Percentiles rank a stretch among this genome's conserved stretches.
Evolutionary conservation across 2,113 vertebrate genomes (phyloP).

Genomic region (Columba janthina): DNA sequence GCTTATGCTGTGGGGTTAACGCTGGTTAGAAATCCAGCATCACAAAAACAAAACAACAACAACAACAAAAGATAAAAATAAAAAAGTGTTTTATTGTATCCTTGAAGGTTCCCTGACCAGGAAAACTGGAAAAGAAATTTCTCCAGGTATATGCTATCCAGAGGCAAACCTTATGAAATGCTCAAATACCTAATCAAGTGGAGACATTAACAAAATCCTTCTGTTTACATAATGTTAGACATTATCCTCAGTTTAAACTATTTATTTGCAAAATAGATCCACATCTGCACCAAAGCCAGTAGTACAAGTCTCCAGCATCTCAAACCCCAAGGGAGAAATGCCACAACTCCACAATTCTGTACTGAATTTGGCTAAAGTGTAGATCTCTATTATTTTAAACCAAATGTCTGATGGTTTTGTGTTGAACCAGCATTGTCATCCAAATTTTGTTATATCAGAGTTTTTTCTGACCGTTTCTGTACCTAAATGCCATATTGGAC

Average conservation of each 20-base stretch:
- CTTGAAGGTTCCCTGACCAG: not conserved
- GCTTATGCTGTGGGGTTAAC: not conserved
- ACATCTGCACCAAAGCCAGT: not conserved
- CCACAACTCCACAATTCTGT: not conserved
- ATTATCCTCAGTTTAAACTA: not conserved
- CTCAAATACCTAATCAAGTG: not conserved
- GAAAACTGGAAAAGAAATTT: not conserved
- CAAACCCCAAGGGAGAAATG: not conserved
- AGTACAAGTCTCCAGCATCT: not conserved
- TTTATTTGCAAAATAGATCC: not conserved
- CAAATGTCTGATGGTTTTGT: not conserved
- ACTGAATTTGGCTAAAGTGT: not conserved
- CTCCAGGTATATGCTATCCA: not conserved
- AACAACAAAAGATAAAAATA: too few species aligned
- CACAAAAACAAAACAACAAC: too few species aligned
- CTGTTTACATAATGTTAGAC: not conserved
- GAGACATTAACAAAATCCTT: not conserved
- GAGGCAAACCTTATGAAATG: not conserved
- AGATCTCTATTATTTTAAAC: not conserved
- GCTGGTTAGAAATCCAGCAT: fast-evolving
- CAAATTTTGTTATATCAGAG: not conserved
- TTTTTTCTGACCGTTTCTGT: fast-evolving
- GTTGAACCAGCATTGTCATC: fast-evolving
- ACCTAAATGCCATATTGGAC: not conserved
- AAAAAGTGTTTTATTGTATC: not conserved